phyloP scores from a whole-genome alignment of 2,797 vertebrate species.

The Pipistrellus kuhlii region DNA sequence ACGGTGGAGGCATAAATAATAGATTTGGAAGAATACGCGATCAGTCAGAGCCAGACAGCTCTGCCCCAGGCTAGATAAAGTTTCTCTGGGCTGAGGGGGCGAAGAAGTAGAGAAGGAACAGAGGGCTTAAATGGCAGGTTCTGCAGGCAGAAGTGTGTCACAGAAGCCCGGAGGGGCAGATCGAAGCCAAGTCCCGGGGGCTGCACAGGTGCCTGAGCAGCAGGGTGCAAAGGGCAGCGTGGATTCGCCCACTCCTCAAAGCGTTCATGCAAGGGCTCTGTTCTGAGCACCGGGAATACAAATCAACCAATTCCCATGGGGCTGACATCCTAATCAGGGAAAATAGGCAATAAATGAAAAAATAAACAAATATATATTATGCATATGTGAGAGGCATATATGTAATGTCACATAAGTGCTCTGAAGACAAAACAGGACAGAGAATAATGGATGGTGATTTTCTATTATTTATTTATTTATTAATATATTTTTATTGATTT shows the following conservation, averaged over 20 bases:
- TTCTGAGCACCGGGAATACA: background rate
- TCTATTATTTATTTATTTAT: too few species aligned
- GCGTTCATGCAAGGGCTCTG: fast-evolving
- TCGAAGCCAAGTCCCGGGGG: background rate
- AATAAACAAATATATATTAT: background rate
- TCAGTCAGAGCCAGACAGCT: constrained; percentile 71
- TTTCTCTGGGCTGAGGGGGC: constrained; percentile 51
- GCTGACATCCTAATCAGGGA: background rate
- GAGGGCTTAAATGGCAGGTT: background rate
- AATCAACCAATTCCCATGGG: background rate
- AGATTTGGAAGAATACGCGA: constrained; percentile 81
- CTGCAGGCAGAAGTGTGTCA: background rate
- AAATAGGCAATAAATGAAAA: background rate
- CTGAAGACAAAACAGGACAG: background rate
- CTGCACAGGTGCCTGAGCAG: fast-evolving
- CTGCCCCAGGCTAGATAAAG: constrained; percentile 76
- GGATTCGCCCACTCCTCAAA: background rate
- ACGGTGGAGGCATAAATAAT: constrained; percentile 80
- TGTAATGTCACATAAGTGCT: background rate
- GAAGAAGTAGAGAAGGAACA: constrained; percentile 33
- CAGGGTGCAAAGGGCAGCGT: fast-evolving
- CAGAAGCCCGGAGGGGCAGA: background rate
- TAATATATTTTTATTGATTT: too few species aligned
- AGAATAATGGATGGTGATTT: background rate
- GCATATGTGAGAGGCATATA: background rate